Evolutionary conservation across 2,888 invertebrate species (phyloP), one percentile per base, ranked within the genome.

Genomic region (Falcaria lacertinaria): DNA sequence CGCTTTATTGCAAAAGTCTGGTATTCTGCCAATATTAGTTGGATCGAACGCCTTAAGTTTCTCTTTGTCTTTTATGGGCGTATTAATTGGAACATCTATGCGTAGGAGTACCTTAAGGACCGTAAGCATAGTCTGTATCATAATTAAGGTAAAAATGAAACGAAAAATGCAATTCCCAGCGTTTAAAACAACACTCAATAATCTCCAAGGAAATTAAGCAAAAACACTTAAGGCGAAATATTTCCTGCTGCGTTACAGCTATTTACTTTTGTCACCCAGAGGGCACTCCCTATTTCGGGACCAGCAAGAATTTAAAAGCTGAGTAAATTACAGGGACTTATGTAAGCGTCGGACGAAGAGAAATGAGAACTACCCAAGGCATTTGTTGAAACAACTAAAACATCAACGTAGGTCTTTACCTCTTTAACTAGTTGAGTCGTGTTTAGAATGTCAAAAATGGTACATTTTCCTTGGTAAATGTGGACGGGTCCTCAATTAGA

Each of bases 181-280:
- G n/a, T 37, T 37, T 37, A 37, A 8, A 37, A 37, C 59, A 64
- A 57, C 57, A 52, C 50, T 48, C 55, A 59, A 65, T 57, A 62
- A 68, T 70, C 73, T 74, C 71, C 47, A 50, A 73, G 75, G 72
- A 75, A 76, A 77, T 74, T 71, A 74, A 69, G 62, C 56, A 65
- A 66, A 64, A 59, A 64, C 64, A 61, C 61, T 72, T 61, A 69
- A 65, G 62, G 64, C 56, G 54, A 61, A 56, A 65, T 72, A 69
- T 70, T 75, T 71, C 62, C 67, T 57, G 54, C 65, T 60, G 59
- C 68, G 67, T 73, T 65, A 68, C 64, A 63, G 66, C 64, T 74
- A 74, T 73, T 73, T 71, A 28, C 68, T 60, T 66, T 59, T 51
- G 60, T 54, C 60, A 57, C 63, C 66, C 62, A 60, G 60, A 59